phyloP scores from a whole-genome alignment of 2,888 invertebrate genomes.

The Nysson spinosus region DNA sequence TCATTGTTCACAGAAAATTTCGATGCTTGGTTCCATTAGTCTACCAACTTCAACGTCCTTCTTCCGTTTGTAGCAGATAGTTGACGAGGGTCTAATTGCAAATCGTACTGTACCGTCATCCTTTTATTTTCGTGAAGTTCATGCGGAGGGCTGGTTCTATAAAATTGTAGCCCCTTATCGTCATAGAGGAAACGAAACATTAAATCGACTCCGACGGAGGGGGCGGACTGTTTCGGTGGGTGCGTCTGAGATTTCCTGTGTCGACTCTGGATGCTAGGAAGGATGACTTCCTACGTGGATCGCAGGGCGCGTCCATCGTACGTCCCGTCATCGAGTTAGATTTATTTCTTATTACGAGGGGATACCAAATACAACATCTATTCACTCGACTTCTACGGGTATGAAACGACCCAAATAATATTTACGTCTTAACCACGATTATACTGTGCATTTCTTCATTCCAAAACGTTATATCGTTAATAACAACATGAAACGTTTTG shows the following conservation, averaged over 20 bases:
- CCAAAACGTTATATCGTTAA: too few relatives aligned
- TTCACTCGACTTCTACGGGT: too few relatives aligned
- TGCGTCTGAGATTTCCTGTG: constrained; percentile 77
- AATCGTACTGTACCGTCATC: constrained; percentile 13
- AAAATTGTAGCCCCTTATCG: constrained; percentile 73
- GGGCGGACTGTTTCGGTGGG: constrained; percentile 76
- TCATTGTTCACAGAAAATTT: background rate
- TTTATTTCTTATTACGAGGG: constrained; percentile 47
- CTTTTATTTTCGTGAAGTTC: constrained; percentile 31
- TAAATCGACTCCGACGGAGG: constrained; percentile 73
- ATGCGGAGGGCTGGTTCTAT: constrained; percentile 51
- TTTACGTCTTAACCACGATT: too few relatives aligned
- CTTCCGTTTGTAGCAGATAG: constrained; percentile 1
- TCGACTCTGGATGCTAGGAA: constrained; percentile 68
- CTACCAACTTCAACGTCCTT: background rate
- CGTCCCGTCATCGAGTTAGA: constrained; percentile 47
- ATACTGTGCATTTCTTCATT: too few relatives aligned
- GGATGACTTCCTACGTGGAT: constrained; percentile 65
- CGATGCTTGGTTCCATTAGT: background rate
- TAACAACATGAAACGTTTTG: too few relatives aligned
- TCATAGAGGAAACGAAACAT: constrained; percentile 74
- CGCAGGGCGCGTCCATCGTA: constrained; percentile 57
- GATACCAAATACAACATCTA: too few relatives aligned
- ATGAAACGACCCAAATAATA: too few relatives aligned
- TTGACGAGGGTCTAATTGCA: constrained; percentile 41